Conservation (phyloP, 2,113 vertebrate species). For the Ptilorrhoa leucosticta region DNA sequence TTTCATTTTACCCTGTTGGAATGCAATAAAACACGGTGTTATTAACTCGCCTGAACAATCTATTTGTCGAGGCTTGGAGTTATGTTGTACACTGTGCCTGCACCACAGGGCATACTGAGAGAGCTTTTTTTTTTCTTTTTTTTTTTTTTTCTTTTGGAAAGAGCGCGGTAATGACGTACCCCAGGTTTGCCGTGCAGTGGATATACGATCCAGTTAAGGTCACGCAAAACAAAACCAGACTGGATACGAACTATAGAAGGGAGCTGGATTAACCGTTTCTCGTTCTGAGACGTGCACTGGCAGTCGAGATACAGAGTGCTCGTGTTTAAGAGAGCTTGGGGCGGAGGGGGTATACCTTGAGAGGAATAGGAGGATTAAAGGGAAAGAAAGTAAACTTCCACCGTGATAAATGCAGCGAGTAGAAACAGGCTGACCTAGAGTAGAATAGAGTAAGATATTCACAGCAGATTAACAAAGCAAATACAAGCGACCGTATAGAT, state of each 20-base stretch:
- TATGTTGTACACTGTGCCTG: neutral
- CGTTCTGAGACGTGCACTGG: neutral
- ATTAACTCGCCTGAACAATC: slow-evolving; percentile 6
- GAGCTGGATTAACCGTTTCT: neutral
- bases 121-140: neutral
- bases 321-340: neutral
- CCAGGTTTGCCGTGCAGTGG: neutral
- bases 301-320: neutral
- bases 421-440: slow-evolving; percentile 43
- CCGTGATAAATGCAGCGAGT: slow-evolving; percentile 32
- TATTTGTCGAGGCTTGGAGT: slow-evolving; percentile 9
- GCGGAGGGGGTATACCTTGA: neutral
- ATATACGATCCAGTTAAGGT: slow-evolving; percentile 33
- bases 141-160: too few species aligned
- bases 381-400: slow-evolving; percentile 62
- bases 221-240: neutral
- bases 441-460: slow-evolving; percentile 50
- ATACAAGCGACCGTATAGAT: slow-evolving; percentile 69
- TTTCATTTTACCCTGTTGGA: slow-evolving; percentile 38
- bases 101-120: neutral
- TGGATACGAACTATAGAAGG: neutral
- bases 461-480: slow-evolving; percentile 69
- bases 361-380: slow-evolving; percentile 42
- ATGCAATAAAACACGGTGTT: slow-evolving; percentile 45
- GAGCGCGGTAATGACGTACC: neutral